phyloP scores from a whole-genome alignment of 2,113 vertebrate genomes.

The Lipotes vexillifer region DNA sequence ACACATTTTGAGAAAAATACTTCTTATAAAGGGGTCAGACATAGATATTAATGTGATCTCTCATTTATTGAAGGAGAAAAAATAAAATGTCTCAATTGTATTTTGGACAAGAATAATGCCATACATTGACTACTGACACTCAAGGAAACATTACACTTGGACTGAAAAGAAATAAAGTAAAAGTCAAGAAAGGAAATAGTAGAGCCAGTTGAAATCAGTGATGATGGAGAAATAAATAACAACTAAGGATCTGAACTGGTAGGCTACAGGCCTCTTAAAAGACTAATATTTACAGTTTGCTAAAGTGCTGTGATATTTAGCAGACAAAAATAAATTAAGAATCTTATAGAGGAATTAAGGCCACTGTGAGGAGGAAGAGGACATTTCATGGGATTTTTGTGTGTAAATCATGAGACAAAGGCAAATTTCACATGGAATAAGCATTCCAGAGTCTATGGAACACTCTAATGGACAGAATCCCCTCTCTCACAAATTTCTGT shows the following conservation, averaged over 20 bases:
- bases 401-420: neutral
- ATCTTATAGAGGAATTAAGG: neutral
- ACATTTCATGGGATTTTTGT: neutral
- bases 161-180: constrained; percentile 49
- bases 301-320: neutral
- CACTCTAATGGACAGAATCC: rapidly evolving
- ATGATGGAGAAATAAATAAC: neutral
- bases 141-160: constrained; percentile 40
- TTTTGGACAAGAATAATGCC: constrained; percentile 57
- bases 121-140: constrained; percentile 59
- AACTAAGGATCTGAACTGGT: neutral
- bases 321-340: neutral
- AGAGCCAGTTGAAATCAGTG: constrained; percentile 11
- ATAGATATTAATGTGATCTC: constrained; percentile 52
- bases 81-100: constrained; percentile 52
- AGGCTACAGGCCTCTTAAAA: neutral
- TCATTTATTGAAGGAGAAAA: constrained; percentile 10
- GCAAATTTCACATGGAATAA: neutral
- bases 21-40: constrained; percentile 44
- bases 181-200: neutral
- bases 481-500: neutral
- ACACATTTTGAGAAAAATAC: constrained; percentile 37
- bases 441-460: neutral
- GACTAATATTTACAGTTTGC: neutral
- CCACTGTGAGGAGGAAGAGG: neutral